Base-by-base conservation (phyloP, 1,140 invertebrate species). In the Trichonephila clavipes region DNA sequence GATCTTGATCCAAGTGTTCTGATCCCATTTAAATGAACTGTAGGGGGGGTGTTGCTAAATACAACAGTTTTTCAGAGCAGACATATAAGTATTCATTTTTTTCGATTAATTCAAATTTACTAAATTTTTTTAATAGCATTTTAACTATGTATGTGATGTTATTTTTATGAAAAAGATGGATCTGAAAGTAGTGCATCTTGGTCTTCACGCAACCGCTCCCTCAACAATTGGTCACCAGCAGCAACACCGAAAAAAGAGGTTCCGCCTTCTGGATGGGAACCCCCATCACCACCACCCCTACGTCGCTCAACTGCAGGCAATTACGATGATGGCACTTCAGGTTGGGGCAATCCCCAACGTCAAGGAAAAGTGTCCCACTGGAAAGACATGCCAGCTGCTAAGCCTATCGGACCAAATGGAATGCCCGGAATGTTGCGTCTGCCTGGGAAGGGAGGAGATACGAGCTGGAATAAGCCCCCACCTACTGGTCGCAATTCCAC, bases 301-400 rank as follows among this genome's bases (percentile, higher is more conserved):
- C 82, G 94, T 12, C 90, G 94, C 6, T 59, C 87, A 34, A n/a
- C 72, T 7, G 61, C 69, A 8, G 64, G 92, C 28, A 86, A 58
- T 77, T 94, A 95, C 69, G 98, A 99, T 95, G 98, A 99, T 95
- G 98, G 98, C 1, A 99, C 98, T 21, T 98, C 98, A 18, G 96
- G 98, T n/a, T 99, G 98, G 98, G 98, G 98, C 62, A 97, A 97
- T 95, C 97, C 97, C 61, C 95, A 95, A 51, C 97, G 97, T 94
- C 97, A 95, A 81, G 96, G 95, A 62, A 97, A 97, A 95, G 97
- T 97, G 8, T 97, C 97, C 24, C 97, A 97, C 94, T 98, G 97
- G 97, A 97, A 97, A 95, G 97, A 98, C 95, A 96, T 97, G 95
- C 97, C 97, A 16, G 96, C 97, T 93, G 96, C 96, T 14, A 95